Evolutionary conservation across 1,140 invertebrate genomes (phyloP), one percentile per base, ranked within the genome.

Genomic region (Brachionus plicatilis): DNA sequence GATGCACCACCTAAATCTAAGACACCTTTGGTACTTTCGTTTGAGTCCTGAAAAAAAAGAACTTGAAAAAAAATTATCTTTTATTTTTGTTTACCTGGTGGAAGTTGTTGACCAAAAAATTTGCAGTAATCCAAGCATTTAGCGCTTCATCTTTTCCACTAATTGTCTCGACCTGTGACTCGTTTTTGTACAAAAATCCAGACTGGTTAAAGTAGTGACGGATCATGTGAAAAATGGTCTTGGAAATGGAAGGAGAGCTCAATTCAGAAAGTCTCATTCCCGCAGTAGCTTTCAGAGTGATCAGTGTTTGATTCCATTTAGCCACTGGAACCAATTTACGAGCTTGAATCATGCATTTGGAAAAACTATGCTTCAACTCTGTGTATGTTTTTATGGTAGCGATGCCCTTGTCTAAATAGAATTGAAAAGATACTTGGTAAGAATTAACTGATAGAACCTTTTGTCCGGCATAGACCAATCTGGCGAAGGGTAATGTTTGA

Each of bases 121-220:
- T 76, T 47, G 45, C 45, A 29, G 41, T 47, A 14, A 76, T 76
- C 72, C 72, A 76, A 12, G 72, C 72, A 76, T 76, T 76, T 33
- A 76, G 27, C 2, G 72, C 72, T 50, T 76, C 72, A 12, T 76
- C 72, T 27, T 29, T 24, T 2, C 72, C 72, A 76, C 43, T 76
- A 9, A 76, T 76, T 24, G 45, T 76, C 27, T 76, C 47, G 0
- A 76, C 72, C 27, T 76, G 72, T 9, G 43, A 27, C 24, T 76
- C 72, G 2, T 50, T 37, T 50, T 24, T 11, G 24, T 14, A 76
- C 20, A 76, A 33, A 50, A 76, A 76, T 17, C 45, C 45, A 29
- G 72, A 50, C 45, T 76, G n/a, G 5, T 17, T 76, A 76, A 76
- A 76, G 50, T 27, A 76, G 11, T 76, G 43, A 27, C 72, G 17